Conservation (phyloP, 2,797 vertebrate genomes). For the Linurgus olivaceus region DNA sequence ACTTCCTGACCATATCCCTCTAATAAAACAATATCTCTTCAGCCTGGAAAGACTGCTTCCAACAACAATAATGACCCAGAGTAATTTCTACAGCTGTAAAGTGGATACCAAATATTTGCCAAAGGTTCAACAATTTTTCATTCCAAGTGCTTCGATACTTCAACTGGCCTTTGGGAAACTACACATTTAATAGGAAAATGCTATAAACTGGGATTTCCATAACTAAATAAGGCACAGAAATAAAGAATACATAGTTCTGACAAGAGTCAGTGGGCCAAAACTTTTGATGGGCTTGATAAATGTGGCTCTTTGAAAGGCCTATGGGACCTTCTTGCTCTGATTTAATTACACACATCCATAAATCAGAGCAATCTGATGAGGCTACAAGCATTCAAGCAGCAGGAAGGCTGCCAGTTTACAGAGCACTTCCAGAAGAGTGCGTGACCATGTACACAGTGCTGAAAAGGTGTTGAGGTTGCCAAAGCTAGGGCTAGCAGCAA, state of each 20-base stretch:
- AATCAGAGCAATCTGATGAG: neutral
- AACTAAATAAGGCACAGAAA: neutral
- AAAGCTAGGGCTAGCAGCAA: neutral
- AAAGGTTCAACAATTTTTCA: constrained; percentile 36
- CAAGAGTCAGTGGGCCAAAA: neutral
- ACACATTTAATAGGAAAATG: constrained; percentile 1
- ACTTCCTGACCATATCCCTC: neutral
- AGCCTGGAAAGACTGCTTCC: neutral
- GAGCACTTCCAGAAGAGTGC: neutral
- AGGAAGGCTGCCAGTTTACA: neutral
- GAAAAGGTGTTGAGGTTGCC: neutral
- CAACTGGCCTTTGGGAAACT: neutral
- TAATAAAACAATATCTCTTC: neutral
- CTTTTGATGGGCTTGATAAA: neutral
- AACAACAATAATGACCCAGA: neutral
- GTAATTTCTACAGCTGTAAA: neutral
- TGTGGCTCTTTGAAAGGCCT: neutral
- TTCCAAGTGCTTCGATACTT: neutral
- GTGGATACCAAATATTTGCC: constrained; percentile 2
- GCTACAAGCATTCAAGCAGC: neutral
- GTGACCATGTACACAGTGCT: neutral
- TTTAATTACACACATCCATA: neutral
- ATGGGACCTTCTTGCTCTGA: neutral
- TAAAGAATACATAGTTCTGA: neutral
- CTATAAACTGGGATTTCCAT: constrained; percentile 7